phyloP scores from a whole-genome alignment of 2,113 vertebrate genomes.

The Platycercus adscitus region DNA sequence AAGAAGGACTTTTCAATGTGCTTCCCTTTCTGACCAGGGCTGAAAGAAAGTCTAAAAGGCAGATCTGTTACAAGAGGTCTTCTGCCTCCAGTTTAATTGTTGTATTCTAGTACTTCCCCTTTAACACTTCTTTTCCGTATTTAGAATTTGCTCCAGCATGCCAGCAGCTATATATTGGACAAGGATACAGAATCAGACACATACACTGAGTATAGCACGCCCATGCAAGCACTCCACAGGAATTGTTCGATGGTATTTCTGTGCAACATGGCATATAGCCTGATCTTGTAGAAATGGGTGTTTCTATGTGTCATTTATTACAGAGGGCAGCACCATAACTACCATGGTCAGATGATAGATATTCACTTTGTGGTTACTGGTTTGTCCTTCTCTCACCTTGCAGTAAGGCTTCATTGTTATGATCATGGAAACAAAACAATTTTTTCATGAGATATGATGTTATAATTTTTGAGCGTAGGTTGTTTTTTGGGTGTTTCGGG shows the following conservation, averaged over 20 bases:
- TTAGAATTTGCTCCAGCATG: not conserved
- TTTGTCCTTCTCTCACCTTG: not conserved
- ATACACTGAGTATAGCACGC: not conserved
- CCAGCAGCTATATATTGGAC: not conserved
- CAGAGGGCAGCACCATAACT: not conserved
- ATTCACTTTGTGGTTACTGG: not conserved
- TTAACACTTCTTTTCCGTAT: not conserved
- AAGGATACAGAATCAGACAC: not conserved
- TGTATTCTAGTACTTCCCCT: not conserved
- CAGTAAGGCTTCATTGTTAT: not conserved
- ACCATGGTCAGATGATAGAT: not conserved
- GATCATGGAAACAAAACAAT: not conserved
- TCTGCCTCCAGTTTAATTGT: not conserved
- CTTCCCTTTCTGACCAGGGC: not conserved
- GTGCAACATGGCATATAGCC: not conserved
- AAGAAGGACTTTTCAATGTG: not conserved
- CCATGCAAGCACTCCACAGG: not conserved
- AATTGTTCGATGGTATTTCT: not conserved
- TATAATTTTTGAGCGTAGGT: not conserved
- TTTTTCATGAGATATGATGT: not conserved
- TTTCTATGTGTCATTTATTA: not conserved
- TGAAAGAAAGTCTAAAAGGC: not conserved
- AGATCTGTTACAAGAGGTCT: not conserved
- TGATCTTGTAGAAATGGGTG: not conserved
- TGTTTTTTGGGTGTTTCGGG: not conserved